Percentiles rank a stretch among this genome's conserved stretches.
phyloP scores from a whole-genome alignment of 2,797 vertebrate species.

The Microcaecilia unicolor region DNA sequence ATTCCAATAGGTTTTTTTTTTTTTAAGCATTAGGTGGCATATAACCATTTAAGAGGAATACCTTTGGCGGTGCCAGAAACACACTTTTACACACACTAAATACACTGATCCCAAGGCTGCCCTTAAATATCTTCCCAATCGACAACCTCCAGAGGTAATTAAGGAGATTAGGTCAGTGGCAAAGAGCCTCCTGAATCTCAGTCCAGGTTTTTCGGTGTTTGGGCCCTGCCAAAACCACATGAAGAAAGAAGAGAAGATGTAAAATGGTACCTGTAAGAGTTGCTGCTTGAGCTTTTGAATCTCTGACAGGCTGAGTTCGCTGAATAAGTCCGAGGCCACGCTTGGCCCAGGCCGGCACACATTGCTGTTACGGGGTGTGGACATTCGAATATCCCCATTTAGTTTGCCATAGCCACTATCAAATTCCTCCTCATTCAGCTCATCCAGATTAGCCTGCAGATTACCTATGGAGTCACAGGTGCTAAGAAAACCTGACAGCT shows the following conservation, averaged over 20 bases:
- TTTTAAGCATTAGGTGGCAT: no score
- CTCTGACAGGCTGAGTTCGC: constrained; percentile 73
- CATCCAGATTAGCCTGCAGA: constrained; percentile 62
- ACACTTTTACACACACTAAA: no score
- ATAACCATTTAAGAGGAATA: no score
- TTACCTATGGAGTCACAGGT: constrained; percentile 59
- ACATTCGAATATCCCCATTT: constrained; percentile 47
- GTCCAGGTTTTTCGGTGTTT: no score
- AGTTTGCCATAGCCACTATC: constrained; percentile 40
- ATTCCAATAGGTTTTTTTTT: no score
- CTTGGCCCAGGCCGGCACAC: constrained; percentile 51
- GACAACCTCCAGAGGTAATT: no score
- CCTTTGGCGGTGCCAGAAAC: no score
- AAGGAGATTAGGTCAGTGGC: no score
- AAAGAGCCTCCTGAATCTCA: no score
- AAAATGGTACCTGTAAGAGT: constrained; percentile 58
- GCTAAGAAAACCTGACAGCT: constrained; percentile 59
- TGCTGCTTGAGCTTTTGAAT: constrained; percentile 75
- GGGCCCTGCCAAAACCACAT: no score
- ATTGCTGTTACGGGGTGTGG: constrained; percentile 57
- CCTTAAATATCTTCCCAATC: no score
- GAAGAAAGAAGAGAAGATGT: not conserved
- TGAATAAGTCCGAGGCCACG: constrained; percentile 68
- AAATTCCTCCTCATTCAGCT: constrained; percentile 34
- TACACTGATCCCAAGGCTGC: no score